Percentiles rank a stretch among this genome's conserved stretches.
phyloP scores from a whole-genome alignment of 2,797 vertebrate genomes.

The Characodon lateralis region DNA sequence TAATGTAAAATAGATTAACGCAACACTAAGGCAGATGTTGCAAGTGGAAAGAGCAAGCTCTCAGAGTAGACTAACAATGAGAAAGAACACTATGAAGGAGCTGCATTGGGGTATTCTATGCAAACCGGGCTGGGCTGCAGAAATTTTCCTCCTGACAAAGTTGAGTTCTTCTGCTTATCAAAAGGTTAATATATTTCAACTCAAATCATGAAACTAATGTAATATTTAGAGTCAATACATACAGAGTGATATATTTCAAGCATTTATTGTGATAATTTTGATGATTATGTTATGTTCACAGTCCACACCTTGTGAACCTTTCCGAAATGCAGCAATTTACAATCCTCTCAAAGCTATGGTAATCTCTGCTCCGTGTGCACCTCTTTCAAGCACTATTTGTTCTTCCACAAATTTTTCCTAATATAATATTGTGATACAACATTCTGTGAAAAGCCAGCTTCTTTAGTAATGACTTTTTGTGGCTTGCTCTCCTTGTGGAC shows the following conservation, averaged over 20 bases:
- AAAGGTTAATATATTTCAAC: background rate
- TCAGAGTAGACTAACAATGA: conserved; percentile 7
- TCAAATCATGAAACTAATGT: background rate
- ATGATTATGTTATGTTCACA: background rate
- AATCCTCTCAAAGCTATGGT: background rate
- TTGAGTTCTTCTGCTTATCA: background rate
- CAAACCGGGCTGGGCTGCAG: background rate
- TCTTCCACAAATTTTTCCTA: background rate
- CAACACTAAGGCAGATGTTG: background rate
- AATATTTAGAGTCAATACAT: background rate
- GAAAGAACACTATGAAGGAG: conserved; percentile 5
- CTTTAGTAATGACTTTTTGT: background rate
- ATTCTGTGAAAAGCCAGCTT: background rate
- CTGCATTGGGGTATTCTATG: background rate
- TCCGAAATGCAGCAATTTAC: background rate
- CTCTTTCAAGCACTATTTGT: background rate
- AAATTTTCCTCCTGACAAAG: background rate
- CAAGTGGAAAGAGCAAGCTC: conserved; percentile 5
- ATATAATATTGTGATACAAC: background rate
- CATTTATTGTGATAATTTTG: background rate
- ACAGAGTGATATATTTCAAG: background rate
- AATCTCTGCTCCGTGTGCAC: background rate
- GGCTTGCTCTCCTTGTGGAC: background rate
- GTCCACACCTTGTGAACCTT: too few relatives aligned
- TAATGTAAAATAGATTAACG: conserved; percentile 10